Conservation (phyloP, 2,797 vertebrate species). For the Eospalax fontanierii region DNA sequence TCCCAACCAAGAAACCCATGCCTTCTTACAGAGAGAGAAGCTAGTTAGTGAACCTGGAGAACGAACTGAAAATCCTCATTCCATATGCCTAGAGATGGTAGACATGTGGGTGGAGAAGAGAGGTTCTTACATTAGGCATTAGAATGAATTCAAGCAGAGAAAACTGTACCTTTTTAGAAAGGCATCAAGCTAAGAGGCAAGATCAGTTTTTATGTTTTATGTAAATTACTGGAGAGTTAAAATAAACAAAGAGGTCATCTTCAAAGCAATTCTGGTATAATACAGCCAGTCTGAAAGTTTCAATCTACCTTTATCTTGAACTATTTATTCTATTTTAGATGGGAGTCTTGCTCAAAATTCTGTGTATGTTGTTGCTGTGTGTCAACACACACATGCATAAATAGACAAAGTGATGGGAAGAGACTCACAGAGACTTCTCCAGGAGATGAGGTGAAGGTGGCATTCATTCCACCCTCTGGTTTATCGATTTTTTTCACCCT, state of each 20-base stretch:
- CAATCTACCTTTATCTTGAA: not conserved
- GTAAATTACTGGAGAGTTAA: not conserved
- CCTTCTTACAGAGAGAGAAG: not conserved
- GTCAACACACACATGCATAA: not conserved
- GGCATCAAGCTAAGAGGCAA: not conserved
- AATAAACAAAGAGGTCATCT: not conserved
- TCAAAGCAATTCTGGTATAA: not conserved
- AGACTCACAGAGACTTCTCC: not conserved
- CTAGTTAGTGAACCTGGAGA: not conserved
- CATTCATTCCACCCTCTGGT: slow-evolving; percentile 1
- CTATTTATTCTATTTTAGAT: slow-evolving; percentile 13
- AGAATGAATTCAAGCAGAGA: not conserved
- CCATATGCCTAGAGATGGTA: not conserved
- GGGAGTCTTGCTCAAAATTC: not conserved
- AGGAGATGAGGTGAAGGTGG: not conserved
- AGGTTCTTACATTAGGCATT: not conserved
- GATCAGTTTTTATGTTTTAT: not conserved
- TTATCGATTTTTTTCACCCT: slow-evolving; percentile 31
- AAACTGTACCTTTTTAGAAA: not conserved
- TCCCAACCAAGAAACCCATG: not conserved
- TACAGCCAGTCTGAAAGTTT: not conserved
- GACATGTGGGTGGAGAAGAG: not conserved
- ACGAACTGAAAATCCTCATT: not conserved
- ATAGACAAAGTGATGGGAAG: not conserved
- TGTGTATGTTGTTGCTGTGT: not conserved